Conservation (phyloP, 2,888 invertebrate genomes). For the Lasius platythorax region DNA sequence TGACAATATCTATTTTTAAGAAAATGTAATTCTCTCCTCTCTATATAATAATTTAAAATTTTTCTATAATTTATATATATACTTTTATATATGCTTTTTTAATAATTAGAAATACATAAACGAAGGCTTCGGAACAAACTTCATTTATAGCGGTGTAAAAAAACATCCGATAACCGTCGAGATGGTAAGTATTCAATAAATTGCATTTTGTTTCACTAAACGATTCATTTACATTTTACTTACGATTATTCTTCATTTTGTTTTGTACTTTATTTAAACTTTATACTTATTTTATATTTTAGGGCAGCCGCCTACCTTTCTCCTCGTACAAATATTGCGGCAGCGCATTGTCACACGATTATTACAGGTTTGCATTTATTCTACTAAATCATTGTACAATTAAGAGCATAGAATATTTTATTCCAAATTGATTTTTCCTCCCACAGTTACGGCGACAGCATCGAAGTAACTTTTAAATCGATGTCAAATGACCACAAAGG, state of each 20-base stretch:
- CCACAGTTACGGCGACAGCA: conserved; percentile 79
- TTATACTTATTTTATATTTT: conserved; percentile 51
- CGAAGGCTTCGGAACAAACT: conserved; percentile 85
- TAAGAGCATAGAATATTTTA: neutral
- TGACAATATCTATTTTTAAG: neutral
- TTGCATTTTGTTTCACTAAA: conserved; percentile 59
- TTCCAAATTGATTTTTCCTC: neutral
- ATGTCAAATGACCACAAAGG: conserved; percentile 87
- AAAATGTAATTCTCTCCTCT: neutral
- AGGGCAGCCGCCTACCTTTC: conserved; percentile 78
- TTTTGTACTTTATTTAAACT: neutral
- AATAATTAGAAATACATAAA: conserved; percentile 81
- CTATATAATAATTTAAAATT: neutral
- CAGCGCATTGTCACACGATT: conserved; percentile 86
- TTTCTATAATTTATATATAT: neutral
- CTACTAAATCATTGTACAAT: neutral
- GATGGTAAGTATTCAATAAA: conserved; percentile 68
- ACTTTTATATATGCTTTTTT: conserved; percentile 27
- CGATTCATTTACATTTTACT: conserved; percentile 18
- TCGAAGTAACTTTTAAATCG: conserved; percentile 87
- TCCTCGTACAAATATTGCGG: conserved; percentile 87
- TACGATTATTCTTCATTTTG: neutral
- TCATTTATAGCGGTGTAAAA: conserved; percentile 79
- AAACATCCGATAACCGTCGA: neutral
- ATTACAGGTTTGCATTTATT: conserved; percentile 82